Evolutionary conservation across 2,888 invertebrate genomes (phyloP).

Genomic region (Gandaritis pyraliata): DNA sequence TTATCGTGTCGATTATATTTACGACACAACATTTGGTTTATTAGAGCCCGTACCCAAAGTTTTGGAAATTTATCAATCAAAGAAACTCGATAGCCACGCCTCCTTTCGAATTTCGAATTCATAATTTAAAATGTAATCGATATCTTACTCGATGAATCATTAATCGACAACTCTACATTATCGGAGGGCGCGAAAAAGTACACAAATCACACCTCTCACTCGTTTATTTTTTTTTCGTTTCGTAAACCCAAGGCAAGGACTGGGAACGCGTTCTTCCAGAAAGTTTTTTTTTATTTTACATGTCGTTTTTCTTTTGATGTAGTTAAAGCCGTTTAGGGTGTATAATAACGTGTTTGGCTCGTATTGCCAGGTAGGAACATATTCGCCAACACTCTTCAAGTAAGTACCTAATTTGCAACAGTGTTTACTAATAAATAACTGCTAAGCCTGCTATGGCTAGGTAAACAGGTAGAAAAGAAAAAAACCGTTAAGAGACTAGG

Average conservation of each 20-base stretch:
- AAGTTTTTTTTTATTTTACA: conserved; percentile 47
- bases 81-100: conserved; percentile 40
- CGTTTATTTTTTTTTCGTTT: conserved; percentile 55
- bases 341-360: conserved; percentile 48
- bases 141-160: conserved; percentile 66
- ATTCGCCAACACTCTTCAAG: conserved; percentile 21
- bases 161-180: conserved; percentile 66
- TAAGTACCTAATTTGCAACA: conserved; percentile 31
- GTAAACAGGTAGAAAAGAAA: no score
- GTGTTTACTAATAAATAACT: conserved; percentile 30
- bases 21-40: conserved; percentile 20
- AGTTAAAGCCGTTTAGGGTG: conserved; percentile 64
- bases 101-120: conserved; percentile 41
- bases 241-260: conserved; percentile 49
- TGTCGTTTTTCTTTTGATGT: conserved; percentile 51
- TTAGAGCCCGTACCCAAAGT: conserved; percentile 13
- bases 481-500: no score
- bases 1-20: conserved; percentile 4
- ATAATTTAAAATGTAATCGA: conserved; percentile 59
- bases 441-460: no score
- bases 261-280: conserved; percentile 68
- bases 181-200: conserved; percentile 74
- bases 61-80: conserved; percentile 31
- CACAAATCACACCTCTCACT: conserved; percentile 79
- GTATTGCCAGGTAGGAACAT: conserved; percentile 15